Conservation (phyloP, 2,113 vertebrate genomes). For the Grantiella picta region DNA sequence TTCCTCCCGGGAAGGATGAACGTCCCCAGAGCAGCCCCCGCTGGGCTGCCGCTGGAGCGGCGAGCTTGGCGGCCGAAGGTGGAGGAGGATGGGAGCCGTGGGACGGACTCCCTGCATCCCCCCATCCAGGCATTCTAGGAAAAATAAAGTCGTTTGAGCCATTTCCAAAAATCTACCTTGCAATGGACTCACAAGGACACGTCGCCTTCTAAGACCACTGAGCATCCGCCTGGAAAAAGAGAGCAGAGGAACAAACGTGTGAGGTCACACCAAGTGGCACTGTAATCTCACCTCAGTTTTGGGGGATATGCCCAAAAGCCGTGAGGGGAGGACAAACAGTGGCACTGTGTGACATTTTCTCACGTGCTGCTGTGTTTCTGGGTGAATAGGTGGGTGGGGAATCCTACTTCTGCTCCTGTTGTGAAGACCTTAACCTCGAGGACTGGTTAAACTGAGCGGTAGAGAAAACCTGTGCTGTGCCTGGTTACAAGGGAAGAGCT, state of each 20-base stretch:
- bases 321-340: neutral
- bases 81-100: neutral
- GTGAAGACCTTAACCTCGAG: neutral
- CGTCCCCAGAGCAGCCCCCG: neutral
- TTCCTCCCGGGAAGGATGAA: neutral
- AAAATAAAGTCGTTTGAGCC: rapidly evolving
- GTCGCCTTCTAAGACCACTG: rapidly evolving
- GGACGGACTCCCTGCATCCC: neutral
- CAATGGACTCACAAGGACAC: rapidly evolving
- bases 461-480: rapidly evolving
- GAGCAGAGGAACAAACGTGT: rapidly evolving
- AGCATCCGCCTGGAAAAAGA: neutral
- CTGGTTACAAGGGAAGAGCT: neutral
- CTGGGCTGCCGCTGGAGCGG: neutral
- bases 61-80: rapidly evolving
- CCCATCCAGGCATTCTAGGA: neutral
- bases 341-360: rapidly evolving
- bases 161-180: rapidly evolving
- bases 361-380: neutral
- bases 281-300: neutral
- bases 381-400: neutral
- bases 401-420: rapidly evolving
- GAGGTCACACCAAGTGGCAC: rapidly evolving
- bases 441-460: no score
- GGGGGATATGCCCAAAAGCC: neutral